These are phyloP conservation scores for Scarus forsteni DNA, from an alignment of 2,797 vertebrate species.

Conservation along the genomic window DNA sequence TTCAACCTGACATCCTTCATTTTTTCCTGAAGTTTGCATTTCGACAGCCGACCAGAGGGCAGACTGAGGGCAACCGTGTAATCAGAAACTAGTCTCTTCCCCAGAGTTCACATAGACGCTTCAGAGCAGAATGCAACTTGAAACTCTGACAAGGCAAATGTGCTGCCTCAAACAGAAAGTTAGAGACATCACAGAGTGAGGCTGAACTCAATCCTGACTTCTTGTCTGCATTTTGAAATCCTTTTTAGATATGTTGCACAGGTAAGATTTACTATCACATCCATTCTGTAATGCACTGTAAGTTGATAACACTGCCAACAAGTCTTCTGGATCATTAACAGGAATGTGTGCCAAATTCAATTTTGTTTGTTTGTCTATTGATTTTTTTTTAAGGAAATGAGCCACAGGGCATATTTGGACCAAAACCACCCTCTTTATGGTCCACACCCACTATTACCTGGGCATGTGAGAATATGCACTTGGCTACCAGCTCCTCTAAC, in stretches of 20 bases:
- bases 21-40: conserved; percentile 47
- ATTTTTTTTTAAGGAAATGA: too few species aligned
- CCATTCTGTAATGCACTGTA: conserved; percentile 29
- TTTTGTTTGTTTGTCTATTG: too few species aligned
- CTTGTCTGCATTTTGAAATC: conserved; percentile 24
- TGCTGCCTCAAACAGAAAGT: conserved; percentile 28
- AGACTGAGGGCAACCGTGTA: conserved; percentile 39
- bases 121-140: conserved; percentile 53
- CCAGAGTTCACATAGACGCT: conserved; percentile 35
- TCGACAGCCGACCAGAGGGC: conserved; percentile 65
- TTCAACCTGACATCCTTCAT: conserved; percentile 61
- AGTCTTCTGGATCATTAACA: too few species aligned
- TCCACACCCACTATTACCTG: conserved; percentile 35
- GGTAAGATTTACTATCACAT: conserved; percentile 45
- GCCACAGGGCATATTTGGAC: too few species aligned
- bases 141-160: conserved; percentile 61
- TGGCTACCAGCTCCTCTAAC: too few species aligned
- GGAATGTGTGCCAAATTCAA: too few species aligned
- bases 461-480: conserved; percentile 46
- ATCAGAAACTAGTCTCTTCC: conserved; percentile 50
- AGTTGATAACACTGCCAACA: conserved; percentile 30
- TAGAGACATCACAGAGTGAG: conserved; percentile 20
- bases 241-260: conserved; percentile 34
- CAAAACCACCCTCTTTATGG: too few species aligned
- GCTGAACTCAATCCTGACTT: conserved; percentile 36